Evolutionary conservation across 1,140 invertebrate species (phyloP).

Genomic region (Pogonomyrmex californicus): DNA sequence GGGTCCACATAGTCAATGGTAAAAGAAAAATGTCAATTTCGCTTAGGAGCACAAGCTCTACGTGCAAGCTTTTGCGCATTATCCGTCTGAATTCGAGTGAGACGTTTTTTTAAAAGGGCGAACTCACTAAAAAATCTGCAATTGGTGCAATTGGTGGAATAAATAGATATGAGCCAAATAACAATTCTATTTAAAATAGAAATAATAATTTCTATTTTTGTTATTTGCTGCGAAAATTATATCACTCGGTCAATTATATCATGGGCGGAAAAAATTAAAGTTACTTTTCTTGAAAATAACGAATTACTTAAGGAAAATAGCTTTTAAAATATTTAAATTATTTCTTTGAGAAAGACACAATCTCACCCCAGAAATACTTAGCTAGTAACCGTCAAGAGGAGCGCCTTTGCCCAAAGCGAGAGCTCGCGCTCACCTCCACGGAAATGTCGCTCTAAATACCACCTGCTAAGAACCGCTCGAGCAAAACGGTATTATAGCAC

Average conservation of each 20-base stretch:
- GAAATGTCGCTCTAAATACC: slow-evolving; percentile 33
- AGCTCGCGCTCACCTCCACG: not conserved
- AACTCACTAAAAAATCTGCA: too few relatives aligned
- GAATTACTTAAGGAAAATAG: not conserved
- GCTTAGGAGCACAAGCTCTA: not conserved
- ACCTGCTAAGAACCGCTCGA: slow-evolving; percentile 40
- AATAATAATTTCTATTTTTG: not conserved
- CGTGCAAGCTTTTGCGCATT: slow-evolving; percentile 19
- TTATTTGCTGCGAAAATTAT: not conserved
- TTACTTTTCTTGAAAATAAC: not conserved
- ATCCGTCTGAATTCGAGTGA: not conserved
- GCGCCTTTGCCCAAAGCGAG: slow-evolving; percentile 17
- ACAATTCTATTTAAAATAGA: not conserved
- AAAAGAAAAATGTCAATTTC: slow-evolving; percentile 81
- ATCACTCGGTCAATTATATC: not conserved
- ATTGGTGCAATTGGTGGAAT: not conserved
- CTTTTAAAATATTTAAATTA: not conserved
- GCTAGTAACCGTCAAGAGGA: slow-evolving; percentile 18
- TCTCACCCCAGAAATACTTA: slow-evolving; percentile 28
- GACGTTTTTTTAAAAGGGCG: not conserved
- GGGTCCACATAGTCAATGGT: slow-evolving; percentile 95
- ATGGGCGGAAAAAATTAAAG: not conserved
- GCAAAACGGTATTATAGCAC: slow-evolving; percentile 56
- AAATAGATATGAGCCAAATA: not conserved
- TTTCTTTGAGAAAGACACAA: not conserved